phyloP scores from a whole-genome alignment of 35 echinoderm and acorn worm genomes.

The Nesometra sesokonis region DNA sequence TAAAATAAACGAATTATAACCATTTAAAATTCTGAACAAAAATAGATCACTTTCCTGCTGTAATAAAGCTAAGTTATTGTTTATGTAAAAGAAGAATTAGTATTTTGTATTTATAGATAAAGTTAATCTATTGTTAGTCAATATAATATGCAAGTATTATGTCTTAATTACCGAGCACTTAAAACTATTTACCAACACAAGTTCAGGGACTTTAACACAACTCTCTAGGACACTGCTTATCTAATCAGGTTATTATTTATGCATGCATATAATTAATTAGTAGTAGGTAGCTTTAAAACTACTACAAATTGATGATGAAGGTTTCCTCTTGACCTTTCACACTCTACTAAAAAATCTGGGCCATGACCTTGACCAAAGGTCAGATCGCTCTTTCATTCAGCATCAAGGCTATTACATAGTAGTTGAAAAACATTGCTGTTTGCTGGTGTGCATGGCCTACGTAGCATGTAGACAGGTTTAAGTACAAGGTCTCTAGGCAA shows the following conservation, averaged over 20 bases:
- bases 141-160: too few species aligned
- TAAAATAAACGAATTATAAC: too few species aligned
- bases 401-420: neutral
- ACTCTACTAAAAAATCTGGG: neutral
- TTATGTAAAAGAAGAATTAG: too few species aligned
- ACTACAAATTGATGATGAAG: neutral
- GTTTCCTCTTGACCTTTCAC: neutral
- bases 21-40: too few species aligned
- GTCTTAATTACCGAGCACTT: too few species aligned
- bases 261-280: neutral
- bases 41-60: too few species aligned
- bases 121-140: too few species aligned
- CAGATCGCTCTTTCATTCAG: neutral
- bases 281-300: neutral
- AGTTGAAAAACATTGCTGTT: neutral
- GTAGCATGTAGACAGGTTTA: neutral
- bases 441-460: neutral
- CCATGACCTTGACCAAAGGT: neutral
- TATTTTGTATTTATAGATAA: too few species aligned
- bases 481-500: neutral
- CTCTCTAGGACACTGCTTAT: too few species aligned
- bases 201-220: too few species aligned
- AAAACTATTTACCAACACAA: too few species aligned
- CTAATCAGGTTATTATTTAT: neutral
- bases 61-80: too few species aligned